Base-by-base conservation (phyloP, 2,113 vertebrate genomes). In the Danionella cerebrum region DNA sequence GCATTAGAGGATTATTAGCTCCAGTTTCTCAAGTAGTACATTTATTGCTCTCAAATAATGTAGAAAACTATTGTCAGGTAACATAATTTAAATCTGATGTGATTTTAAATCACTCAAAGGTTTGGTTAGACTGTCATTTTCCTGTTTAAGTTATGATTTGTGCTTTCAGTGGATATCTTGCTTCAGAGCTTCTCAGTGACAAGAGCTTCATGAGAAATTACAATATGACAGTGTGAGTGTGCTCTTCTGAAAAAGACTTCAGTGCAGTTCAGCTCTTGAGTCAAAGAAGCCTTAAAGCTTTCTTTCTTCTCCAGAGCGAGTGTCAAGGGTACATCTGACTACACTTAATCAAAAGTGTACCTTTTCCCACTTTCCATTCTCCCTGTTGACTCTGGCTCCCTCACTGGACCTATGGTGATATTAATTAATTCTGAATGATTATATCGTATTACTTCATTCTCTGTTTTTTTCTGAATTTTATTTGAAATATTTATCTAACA, bases 361-460 rank as follows among this genome's bases (percentile, higher is more conserved):
- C 41, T 47, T 47, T 24, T 13, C 31, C 21, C 13, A 8, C 10
- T 25, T 6, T 38, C 57, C 8, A 3, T 2, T 51, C n/a, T 59
- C 22, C 42, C 53, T 57, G 52, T 44, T 58, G 65, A 57, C 52
- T 36, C 10, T 35, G 13, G 38, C 27, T 41, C 65, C 47, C 41
- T 68, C 5, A 2, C 18, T 18, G 42, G 65, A 68, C 53, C 13
- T 68, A 27, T 45, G 12, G 22, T 67, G 33, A 66, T 21, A 63
- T 48, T 18, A 64, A 50, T 64, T 48, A 48, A 64, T 64, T 64
- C 44, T 4, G 44, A 10, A 64, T 50, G 29, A 22, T 64, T n/a
- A 64, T 64, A 64, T 64, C 48, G 35, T 50, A 64, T 36, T 64
- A 36, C 44, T 50, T 47, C 22, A 11, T 57, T 2, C 31, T 13